Conservation (phyloP, 2,797 vertebrate species). For the Florisuga fusca region DNA sequence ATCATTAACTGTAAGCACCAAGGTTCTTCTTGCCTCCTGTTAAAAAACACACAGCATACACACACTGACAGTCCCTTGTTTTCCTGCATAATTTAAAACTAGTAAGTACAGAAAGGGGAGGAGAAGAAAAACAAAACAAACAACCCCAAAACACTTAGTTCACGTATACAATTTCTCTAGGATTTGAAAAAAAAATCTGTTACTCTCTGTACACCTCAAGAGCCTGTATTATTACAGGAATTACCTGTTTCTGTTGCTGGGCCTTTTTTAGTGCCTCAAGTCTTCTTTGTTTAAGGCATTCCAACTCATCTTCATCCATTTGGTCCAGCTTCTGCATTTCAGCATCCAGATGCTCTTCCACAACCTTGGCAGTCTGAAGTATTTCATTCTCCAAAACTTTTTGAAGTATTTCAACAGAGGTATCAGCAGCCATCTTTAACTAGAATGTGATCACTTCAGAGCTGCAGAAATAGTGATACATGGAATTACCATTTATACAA, state of each 20-base stretch:
- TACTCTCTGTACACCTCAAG: background rate
- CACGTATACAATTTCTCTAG: background rate
- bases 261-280: slow-evolving; percentile 93
- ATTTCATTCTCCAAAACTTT: slow-evolving; percentile 91
- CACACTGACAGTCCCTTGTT: background rate
- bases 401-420: slow-evolving; percentile 85
- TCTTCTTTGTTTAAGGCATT: slow-evolving; percentile 90
- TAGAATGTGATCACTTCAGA: slow-evolving; percentile 1
- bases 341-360: slow-evolving; percentile 92
- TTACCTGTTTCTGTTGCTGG: slow-evolving; percentile 98
- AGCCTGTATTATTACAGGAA: background rate
- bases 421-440: slow-evolving; percentile 83
- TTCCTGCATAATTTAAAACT: background rate
- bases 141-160: background rate
- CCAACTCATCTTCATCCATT: slow-evolving; percentile 94
- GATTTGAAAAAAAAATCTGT: background rate
- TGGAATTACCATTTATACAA: background rate
- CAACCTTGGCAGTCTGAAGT: slow-evolving; percentile 86
- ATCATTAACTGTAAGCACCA: background rate
- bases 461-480: slow-evolving; percentile 20
- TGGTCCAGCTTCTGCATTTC: slow-evolving; percentile 90
- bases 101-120: background rate
- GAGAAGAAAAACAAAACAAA: background rate
- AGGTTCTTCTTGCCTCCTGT: background rate
- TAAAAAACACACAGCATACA: background rate